Evolutionary conservation across 2,797 vertebrate species (phyloP).

Genomic region (Nyctalus aviator): DNA sequence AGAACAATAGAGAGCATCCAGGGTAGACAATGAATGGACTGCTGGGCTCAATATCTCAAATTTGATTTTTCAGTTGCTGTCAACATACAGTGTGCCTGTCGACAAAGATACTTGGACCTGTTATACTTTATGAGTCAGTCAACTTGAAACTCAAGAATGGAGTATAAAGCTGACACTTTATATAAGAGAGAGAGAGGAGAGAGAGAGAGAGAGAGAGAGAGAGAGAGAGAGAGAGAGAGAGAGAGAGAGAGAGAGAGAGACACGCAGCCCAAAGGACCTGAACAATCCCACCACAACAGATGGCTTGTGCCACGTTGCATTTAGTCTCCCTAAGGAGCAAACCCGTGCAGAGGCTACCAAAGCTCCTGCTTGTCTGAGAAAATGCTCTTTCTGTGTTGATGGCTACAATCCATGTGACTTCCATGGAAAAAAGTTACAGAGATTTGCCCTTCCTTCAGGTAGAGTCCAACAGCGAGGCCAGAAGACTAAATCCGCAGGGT

Average conservation of each 20-base stretch:
- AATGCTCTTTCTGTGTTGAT: conserved; percentile 58
- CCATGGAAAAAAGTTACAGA: conserved; percentile 67
- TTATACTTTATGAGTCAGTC: conserved; percentile 59
- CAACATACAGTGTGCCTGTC: neutral
- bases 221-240: neutral
- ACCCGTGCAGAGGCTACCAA: conserved; percentile 69
- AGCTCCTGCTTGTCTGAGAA: conserved; percentile 59
- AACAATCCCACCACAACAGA: conserved; percentile 66
- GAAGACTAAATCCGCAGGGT: neutral
- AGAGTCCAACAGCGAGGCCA: neutral
- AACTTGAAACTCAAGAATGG: conserved; percentile 62
- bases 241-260: conserved; percentile 28
- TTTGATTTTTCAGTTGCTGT: neutral
- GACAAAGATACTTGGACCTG: conserved; percentile 24
- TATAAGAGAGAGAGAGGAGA: conserved; percentile 3
- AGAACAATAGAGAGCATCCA: neutral
- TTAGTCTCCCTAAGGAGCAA: conserved; percentile 66
- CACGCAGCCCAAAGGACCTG: neutral
- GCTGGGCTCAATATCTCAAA: neutral
- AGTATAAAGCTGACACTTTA: neutral
- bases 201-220: neutral
- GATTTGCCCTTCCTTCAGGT: conserved; percentile 7
- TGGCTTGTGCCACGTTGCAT: conserved; percentile 77
- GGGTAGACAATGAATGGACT: neutral
- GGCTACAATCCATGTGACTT: conserved; percentile 61